Base-by-base conservation (phyloP, 1,140 invertebrate genomes). In the Pseudomyrmex pallidus region DNA sequence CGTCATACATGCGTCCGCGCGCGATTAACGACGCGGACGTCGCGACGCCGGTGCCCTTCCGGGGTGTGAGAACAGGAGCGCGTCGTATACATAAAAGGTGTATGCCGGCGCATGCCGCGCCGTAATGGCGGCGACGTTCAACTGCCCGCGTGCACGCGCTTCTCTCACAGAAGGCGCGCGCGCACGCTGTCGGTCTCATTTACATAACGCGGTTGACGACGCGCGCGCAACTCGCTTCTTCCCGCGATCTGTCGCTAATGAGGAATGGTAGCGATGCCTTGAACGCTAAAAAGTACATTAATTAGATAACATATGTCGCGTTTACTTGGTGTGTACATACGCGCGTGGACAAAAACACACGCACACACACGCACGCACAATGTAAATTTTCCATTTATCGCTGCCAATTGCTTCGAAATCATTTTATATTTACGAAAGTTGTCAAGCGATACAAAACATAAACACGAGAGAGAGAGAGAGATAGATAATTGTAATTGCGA, bases 81-180 rank as follows among this genome's bases (percentile, higher is more conserved):
- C 44, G 52, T 78, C 25, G 7, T 78, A 25, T 13, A 52, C 44
- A 35, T 4, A 17, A 22, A 52, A 61, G 1, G 44, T 54, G 48
- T 52, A 74, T 85, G 82, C 82, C 74, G 73, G 83, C 88, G 92
- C 88, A 87, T 83, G 66, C 74, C 74, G 80, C 59, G 68, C 61
- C 63, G 90, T 84, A 92, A 93, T 93, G 91, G 91, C 92, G 91
- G 91, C 92, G 89, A 91, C 90, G 89, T 91, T 87, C 83, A 90
- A 66, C 67, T 35, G 66, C 54, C 35, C 54, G 66, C 87, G 91
- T 86, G 88, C 90, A 90, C 90, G 90, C 91, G 90, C 89, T 86
- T 87, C 83, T 87, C 64, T 76, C 68, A 86, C 83, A 35, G 35
- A 35, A 35, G 70, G 88, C 86, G 88, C 35, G 78, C 67, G 78